phyloP scores from a whole-genome alignment of 2,113 vertebrate genomes.

The Columbina picui region DNA sequence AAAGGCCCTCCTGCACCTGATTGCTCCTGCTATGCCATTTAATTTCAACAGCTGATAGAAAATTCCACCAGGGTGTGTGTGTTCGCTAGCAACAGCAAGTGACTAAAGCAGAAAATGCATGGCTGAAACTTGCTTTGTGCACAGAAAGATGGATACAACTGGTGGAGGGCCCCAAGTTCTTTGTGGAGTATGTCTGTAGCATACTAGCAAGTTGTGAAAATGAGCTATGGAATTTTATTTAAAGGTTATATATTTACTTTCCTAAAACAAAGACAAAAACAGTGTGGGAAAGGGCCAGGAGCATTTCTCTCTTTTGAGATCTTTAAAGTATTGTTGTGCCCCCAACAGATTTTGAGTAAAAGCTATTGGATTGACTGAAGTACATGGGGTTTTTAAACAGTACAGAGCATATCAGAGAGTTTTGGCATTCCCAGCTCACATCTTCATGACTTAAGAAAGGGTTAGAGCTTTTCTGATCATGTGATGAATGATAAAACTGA shows the following conservation, averaged over 20 bases:
- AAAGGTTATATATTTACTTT: neutral
- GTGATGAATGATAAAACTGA: neutral
- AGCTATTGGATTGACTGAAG: neutral
- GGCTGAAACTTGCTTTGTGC: neutral
- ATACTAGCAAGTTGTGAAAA: neutral
- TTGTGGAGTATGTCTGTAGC: neutral
- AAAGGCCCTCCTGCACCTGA: neutral
- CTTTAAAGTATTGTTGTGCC: neutral
- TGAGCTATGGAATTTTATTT: neutral
- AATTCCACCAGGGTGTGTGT: neutral
- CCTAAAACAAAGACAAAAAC: neutral
- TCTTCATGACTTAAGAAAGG: neutral
- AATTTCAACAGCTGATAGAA: neutral
- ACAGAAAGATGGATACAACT: neutral
- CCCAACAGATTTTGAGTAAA: neutral
- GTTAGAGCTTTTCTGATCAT: neutral
- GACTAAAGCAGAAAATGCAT: neutral
- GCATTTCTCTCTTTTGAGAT: neutral
- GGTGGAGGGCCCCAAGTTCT: neutral
- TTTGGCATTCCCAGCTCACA: neutral
- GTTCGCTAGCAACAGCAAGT: neutral
- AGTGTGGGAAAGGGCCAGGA: neutral
- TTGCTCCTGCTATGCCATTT: neutral
- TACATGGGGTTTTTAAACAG: neutral
- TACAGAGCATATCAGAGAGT: neutral